Evolutionary conservation across 2,888 invertebrate genomes (phyloP).

Genomic region (Drosophila differens): DNA sequence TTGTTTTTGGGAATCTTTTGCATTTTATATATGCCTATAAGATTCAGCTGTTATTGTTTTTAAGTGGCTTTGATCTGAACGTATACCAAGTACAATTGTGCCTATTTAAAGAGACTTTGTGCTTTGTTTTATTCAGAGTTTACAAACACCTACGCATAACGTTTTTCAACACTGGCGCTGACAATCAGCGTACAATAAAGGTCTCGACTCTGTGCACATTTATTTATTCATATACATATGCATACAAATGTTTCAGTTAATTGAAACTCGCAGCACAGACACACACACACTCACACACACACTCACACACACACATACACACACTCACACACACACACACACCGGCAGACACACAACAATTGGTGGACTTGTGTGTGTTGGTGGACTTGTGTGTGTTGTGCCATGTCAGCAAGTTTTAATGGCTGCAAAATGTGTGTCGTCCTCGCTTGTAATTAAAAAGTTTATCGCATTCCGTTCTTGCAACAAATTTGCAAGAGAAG

Average conservation of each 20-base stretch:
- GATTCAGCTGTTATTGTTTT: not conserved
- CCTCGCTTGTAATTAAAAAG: conserved; percentile 40
- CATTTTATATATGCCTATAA: not conserved
- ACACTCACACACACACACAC: not conserved
- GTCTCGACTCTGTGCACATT: not conserved
- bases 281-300: not conserved
- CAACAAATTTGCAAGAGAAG: conserved; percentile 21
- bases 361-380: not conserved
- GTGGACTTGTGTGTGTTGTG: not conserved
- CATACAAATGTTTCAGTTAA: conserved; percentile 21
- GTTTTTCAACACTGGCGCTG: not conserved
- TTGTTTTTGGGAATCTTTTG: not conserved
- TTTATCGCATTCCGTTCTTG: conserved; percentile 37
- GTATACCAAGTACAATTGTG: not conserved
- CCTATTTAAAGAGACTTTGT: not conserved
- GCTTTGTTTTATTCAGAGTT: no score
- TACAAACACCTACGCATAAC: not conserved
- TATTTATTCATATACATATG: not conserved
- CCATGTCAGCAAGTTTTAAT: conserved; percentile 44
- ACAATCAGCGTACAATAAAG: not conserved
- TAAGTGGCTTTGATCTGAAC: not conserved
- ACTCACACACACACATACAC: not conserved
- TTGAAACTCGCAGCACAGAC: conserved; percentile 17
- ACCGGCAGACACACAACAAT: conserved; percentile 5
- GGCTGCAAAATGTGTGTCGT: conserved; percentile 39